Evolutionary conservation across 2,113 vertebrate species (phyloP), one percentile per base, ranked within the genome.

Genomic region (Poeciliopsis prolifica): DNA sequence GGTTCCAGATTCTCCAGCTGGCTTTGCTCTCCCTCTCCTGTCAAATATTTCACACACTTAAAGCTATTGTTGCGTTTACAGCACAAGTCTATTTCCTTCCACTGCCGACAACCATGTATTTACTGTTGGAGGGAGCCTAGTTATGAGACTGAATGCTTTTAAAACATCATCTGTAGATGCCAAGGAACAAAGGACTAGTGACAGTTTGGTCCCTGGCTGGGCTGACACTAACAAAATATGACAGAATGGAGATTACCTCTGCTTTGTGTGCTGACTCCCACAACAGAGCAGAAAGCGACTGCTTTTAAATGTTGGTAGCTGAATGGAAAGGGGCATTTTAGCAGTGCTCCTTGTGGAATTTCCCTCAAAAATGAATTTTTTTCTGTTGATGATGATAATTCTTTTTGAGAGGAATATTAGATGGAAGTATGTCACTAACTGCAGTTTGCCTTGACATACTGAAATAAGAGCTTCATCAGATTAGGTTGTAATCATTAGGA

Each of bases 181-280:
- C 73, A 65, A 80, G 81, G 71, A 83, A 86, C 84, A 74, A 71
- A 61, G 44, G 33, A 78, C 62, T 3, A 64, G 63, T 48, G 74
- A 78, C 76, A 70, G 72, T 65, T 62, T 61, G 48, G 71, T 79
- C 63, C 68, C 24, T 1, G 63, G 63, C 80, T 24, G 29, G 31
- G 35, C 64, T 61, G 78, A 91, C 74, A 42, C 79, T 91, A 91
- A 93, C 68, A 31, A 90, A 81, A 65, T 76, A 73, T 82, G 85
- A 88, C 82, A 88, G 81, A 67, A 89, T 91, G 80, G 70, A 80
- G 61, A 83, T 84, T 75, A 79, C 84, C 76, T 80, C 67, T 33
- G 79, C 82, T 85, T 79, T 66, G 90, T 88, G 86, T 80, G 80
- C 80, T 84, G 87, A 85, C 83, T 89, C 65, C 42, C 48, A 58